These are phyloP conservation scores for Stenopsyche tienmushanensis DNA, from an alignment of 1,140 invertebrate genomes.

Conservation along the genomic window DNA sequence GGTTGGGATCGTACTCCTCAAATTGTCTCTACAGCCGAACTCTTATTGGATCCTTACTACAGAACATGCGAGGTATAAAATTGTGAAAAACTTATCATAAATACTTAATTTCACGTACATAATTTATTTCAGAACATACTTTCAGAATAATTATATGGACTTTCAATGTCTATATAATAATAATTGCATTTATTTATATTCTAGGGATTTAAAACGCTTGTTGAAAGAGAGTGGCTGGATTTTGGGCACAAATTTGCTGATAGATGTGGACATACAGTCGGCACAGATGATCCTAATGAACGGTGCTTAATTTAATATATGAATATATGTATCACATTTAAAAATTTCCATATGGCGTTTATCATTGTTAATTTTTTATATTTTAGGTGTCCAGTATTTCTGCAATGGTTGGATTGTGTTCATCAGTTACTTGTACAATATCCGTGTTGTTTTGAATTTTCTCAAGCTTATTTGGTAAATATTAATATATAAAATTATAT, in stretches of 20 bases:
- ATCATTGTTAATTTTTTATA: conserved; percentile 6
- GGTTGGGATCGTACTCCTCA: conserved; percentile 97
- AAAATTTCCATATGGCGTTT: not conserved
- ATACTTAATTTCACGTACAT: no score
- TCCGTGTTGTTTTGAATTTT: conserved; percentile 94
- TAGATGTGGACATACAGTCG: conserved; percentile 83
- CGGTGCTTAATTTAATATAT: conserved; percentile 44
- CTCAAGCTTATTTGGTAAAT: conserved; percentile 85
- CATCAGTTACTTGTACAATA: conserved; percentile 90
- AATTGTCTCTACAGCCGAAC: conserved; percentile 85
- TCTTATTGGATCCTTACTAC: conserved; percentile 93
- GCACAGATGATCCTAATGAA: conserved; percentile 85
- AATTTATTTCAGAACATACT: no score
- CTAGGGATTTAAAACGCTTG: conserved; percentile 87
- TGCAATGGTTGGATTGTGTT: conserved; percentile 97
- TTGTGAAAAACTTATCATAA: no score
- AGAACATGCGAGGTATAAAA: conserved; percentile 77
- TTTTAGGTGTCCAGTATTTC: conserved; percentile 84
- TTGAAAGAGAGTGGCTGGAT: conserved; percentile 93
- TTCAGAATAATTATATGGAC: no score
- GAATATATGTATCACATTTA: conserved; percentile 4
- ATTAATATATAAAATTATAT: conserved; percentile 16
- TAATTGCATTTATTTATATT: conserved; percentile 40
- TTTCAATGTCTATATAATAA: no score
- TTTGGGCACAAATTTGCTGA: conserved; percentile 98